phyloP scores from a whole-genome alignment of 2,113 vertebrate species.

The Barbus barbus region DNA sequence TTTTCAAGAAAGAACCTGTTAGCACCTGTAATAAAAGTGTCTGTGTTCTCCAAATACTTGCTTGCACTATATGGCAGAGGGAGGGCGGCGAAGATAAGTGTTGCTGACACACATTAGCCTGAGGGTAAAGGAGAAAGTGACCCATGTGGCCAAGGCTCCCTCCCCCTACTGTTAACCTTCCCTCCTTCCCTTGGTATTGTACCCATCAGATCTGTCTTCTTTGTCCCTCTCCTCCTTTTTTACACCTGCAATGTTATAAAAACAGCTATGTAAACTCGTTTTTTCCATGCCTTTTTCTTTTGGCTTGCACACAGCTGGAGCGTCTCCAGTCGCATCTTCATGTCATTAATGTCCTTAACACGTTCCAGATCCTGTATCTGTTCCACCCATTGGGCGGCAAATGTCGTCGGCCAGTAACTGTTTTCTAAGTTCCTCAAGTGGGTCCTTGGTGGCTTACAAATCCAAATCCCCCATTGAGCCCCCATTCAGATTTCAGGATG shows the following conservation, averaged over 20 bases:
- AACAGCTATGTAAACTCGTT: slow-evolving; percentile 15
- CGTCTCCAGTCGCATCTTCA: slow-evolving; percentile 36
- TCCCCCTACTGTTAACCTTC: slow-evolving; percentile 25
- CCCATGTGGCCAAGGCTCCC: background rate
- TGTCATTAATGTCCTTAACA: slow-evolving; percentile 40
- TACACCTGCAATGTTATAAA: slow-evolving; percentile 47
- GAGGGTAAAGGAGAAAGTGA: slow-evolving; percentile 21
- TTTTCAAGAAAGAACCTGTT: slow-evolving; percentile 32
- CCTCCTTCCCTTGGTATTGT: background rate
- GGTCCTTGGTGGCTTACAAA: background rate
- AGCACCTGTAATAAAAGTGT: slow-evolving; percentile 21
- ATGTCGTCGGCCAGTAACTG: background rate
- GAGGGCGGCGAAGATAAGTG: background rate
- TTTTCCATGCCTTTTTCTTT: slow-evolving; percentile 14
- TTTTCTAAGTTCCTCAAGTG: background rate
- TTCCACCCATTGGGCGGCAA: slow-evolving; percentile 5
- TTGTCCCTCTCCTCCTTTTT: background rate
- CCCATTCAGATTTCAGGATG: background rate
- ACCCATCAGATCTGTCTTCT: slow-evolving; percentile 6
- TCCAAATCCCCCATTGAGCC: background rate
- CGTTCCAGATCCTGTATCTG: slow-evolving; percentile 29
- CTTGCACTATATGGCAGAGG: no score
- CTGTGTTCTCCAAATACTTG: no score
- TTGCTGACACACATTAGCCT: slow-evolving; percentile 1
- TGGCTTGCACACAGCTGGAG: slow-evolving; percentile 47